phyloP scores from a whole-genome alignment of 2,113 vertebrate genomes.

The crab-eating macaque (Macaca fascicularis) region T2T-MFA8v1.1 NC_088389.1:56345001-56345500 shows the following conservation, averaged over 20 bases:
- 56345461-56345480: slow-evolving; percentile 51
- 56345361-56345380: slow-evolving; percentile 31
- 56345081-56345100: neutral
- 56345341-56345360: slow-evolving; percentile 30
- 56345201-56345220: neutral
- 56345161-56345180: neutral
- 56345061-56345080: neutral
- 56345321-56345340: neutral
- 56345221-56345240: neutral
- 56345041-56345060: neutral
- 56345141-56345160: neutral
- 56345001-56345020: neutral
- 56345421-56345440: slow-evolving; percentile 43
- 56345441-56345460: slow-evolving; percentile 33
- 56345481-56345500: slow-evolving; percentile 54
- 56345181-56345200: neutral
- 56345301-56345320: neutral
- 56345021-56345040: neutral
- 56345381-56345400: neutral
- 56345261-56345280: neutral
- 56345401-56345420: neutral
- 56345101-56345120: slow-evolving; percentile 33
- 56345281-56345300: neutral
- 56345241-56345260: neutral
- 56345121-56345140: neutral